Conservation (phyloP, 2,797 vertebrate species). For the Aeoliscus strigatus region DNA sequence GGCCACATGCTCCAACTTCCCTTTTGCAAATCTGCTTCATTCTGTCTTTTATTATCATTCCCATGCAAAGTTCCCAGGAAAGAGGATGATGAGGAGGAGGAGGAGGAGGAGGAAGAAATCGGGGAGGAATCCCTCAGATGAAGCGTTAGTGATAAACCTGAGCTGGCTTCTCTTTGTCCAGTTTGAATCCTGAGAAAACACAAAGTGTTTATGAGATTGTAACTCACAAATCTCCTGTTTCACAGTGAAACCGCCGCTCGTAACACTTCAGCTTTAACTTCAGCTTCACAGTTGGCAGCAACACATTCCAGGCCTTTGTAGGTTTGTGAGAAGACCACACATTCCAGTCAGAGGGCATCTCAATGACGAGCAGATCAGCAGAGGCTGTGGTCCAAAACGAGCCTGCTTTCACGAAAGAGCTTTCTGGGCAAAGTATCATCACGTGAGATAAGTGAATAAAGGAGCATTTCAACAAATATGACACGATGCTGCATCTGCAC, state of each 20-base stretch:
- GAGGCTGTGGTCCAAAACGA: slow-evolving; percentile 50
- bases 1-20: too few species aligned
- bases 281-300: slow-evolving; percentile 21
- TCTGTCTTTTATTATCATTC: not conserved
- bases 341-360: slow-evolving; percentile 53
- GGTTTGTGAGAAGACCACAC: slow-evolving; percentile 46
- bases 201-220: slow-evolving; percentile 17
- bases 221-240: slow-evolving; percentile 29
- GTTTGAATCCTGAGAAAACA: slow-evolving; percentile 32
- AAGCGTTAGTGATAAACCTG: slow-evolving; percentile 33
- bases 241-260: slow-evolving; percentile 39
- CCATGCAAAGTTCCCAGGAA: not conserved
- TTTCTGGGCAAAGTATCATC: slow-evolving; percentile 24
- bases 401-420: slow-evolving; percentile 29
- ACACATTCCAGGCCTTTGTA: slow-evolving; percentile 54
- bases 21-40: not conserved
- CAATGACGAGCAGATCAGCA: slow-evolving; percentile 51
- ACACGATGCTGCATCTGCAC: slow-evolving; percentile 4
- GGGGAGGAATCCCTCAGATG: slow-evolving; percentile 1
- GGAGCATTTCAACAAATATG: slow-evolving; percentile 5
- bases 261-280: slow-evolving; percentile 27
- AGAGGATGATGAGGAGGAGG: slow-evolving; percentile 11
- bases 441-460: slow-evolving; percentile 9
- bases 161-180: slow-evolving; percentile 10
- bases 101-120: slow-evolving; percentile 1